phyloP scores from a whole-genome alignment of 64 coral and sea anemone species.

The Cladopsammia gracilis region DNA sequence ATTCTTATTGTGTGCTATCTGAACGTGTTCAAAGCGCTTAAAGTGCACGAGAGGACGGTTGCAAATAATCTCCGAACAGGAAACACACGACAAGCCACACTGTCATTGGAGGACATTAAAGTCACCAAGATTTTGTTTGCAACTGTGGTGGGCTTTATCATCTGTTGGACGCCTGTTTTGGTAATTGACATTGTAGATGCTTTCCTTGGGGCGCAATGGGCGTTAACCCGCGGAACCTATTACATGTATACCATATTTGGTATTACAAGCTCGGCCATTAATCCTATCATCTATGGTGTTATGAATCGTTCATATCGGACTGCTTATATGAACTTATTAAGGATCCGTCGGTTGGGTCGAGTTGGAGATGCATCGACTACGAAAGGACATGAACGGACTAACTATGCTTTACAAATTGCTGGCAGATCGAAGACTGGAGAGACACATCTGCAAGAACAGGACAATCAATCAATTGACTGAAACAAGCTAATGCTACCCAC shows the following conservation, averaged over 20 bases:
- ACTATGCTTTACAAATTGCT: not conserved
- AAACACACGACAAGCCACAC: not conserved
- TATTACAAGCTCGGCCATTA: slow-evolving; percentile 28
- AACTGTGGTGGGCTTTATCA: slow-evolving; percentile 1
- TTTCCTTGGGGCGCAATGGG: slow-evolving; percentile 17
- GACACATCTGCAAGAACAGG: not conserved
- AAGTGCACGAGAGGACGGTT: slow-evolving; percentile 21
- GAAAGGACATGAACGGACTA: not conserved
- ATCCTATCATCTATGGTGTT: slow-evolving; percentile 32
- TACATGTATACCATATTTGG: slow-evolving; percentile 51
- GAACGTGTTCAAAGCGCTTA: slow-evolving; percentile 46
- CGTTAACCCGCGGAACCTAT: not conserved
- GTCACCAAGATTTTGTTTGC: slow-evolving; percentile 50
- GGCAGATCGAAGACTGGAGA: not conserved
- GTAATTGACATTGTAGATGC: slow-evolving; percentile 20
- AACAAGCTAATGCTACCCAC: no score
- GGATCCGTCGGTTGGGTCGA: not conserved
- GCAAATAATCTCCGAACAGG: not conserved
- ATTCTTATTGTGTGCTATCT: slow-evolving; percentile 47
- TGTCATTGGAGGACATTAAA: slow-evolving; percentile 68
- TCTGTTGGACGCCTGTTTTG: slow-evolving; percentile 23
- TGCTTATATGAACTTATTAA: not conserved
- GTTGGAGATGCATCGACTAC: not conserved
- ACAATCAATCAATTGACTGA: not conserved
- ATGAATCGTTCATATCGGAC: slow-evolving; percentile 39